phyloP scores from a whole-genome alignment of 2,113 vertebrate species.

The Odocoileus virginianus region DNA sequence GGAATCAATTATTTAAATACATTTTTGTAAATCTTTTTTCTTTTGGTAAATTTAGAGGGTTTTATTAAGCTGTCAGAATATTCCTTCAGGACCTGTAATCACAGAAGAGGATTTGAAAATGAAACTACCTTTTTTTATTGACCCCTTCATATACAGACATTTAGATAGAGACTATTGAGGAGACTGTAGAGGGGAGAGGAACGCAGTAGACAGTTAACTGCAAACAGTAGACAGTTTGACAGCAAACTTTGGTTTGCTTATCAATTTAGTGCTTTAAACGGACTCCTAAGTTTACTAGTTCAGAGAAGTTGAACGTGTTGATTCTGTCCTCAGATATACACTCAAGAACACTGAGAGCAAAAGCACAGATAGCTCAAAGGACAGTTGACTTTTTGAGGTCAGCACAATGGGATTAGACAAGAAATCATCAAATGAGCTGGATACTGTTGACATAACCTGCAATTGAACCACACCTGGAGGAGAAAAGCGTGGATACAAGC shows the following conservation, averaged over 20 bases:
- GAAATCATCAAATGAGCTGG: neutral
- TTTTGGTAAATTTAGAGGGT: neutral
- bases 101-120: neutral
- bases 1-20: neutral
- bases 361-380: neutral
- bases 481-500: neutral
- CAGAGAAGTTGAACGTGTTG: neutral
- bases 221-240: too few relatives aligned
- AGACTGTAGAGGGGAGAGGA: neutral
- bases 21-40: neutral
- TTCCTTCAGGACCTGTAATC: neutral
- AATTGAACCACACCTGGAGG: neutral
- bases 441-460: neutral
- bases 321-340: neutral
- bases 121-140: neutral
- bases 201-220: neutral
- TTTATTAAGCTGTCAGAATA: neutral
- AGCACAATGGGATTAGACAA: neutral
- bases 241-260: neutral
- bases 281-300: neutral
- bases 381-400: neutral
- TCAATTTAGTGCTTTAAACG: neutral
- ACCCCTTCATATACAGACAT: neutral
- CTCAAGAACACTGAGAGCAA: neutral
- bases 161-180: too few relatives aligned